Percentiles rank a stretch among this genome's conserved stretches.
These are phyloP conservation scores for Porites australiensis DNA, from an alignment of 64 coral and sea anemone species.

Conservation along the genomic window DNA sequence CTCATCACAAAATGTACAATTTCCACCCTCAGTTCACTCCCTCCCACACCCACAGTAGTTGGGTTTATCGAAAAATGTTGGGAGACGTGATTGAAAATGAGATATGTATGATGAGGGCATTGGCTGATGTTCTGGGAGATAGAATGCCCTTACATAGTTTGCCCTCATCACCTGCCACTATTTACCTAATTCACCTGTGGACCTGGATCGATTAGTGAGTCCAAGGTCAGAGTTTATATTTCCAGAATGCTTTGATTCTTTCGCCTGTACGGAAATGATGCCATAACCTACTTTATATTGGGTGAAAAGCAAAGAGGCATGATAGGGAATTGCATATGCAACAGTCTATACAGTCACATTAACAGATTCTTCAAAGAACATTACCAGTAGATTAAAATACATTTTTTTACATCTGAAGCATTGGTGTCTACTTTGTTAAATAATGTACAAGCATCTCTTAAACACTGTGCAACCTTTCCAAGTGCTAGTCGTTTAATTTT, in stretches of 20 bases:
- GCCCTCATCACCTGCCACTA: slow-evolving; percentile 71
- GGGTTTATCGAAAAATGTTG: background rate
- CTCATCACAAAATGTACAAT: slow-evolving; percentile 32
- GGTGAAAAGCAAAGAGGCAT: too few relatives aligned
- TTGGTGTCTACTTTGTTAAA: slow-evolving; percentile 66
- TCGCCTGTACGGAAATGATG: slow-evolving; percentile 17
- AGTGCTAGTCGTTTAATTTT: slow-evolving; percentile 37
- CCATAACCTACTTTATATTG: too few relatives aligned
- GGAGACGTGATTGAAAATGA: slow-evolving; percentile 27
- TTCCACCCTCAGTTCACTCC: background rate
- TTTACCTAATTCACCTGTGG: slow-evolving; percentile 29
- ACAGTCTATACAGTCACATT: too few relatives aligned
- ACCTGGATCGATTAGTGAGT: background rate
- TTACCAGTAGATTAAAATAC: slow-evolving; percentile 27
- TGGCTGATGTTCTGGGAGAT: slow-evolving; percentile 29
- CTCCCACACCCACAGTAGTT: slow-evolving; percentile 50
- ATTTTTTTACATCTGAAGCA: slow-evolving; percentile 28
- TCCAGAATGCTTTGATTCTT: slow-evolving; percentile 39
- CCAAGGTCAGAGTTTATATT: slow-evolving; percentile 18
- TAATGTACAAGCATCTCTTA: slow-evolving; percentile 64
- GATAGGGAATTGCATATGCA: too few relatives aligned
- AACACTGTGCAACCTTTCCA: slow-evolving; percentile 28
- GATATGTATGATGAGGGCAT: slow-evolving; percentile 40
- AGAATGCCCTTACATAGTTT: slow-evolving; percentile 40
- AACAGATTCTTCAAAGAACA: slow-evolving; percentile 1